phyloP scores from a whole-genome alignment of 2,888 invertebrate species.

The Linyphia triangularis region DNA sequence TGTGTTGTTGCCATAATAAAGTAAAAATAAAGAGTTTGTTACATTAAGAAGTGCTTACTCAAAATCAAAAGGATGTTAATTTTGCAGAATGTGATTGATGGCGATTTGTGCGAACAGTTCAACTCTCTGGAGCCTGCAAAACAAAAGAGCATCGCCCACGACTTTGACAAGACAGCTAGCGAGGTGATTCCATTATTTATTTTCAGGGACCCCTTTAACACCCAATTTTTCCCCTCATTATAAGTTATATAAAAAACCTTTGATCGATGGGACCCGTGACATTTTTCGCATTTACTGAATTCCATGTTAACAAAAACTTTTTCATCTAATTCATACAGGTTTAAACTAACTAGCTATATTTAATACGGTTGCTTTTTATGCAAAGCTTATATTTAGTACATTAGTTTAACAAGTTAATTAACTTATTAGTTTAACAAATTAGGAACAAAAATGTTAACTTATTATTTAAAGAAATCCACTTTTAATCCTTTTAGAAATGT shows the following conservation, averaged over 20 bases:
- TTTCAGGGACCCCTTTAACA: not conserved
- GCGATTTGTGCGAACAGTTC: conserved; percentile 99
- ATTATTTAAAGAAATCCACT: too few species aligned
- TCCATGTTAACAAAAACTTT: not conserved
- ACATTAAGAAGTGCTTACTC: too few species aligned
- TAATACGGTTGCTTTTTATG: not conserved
- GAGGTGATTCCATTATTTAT: conserved; percentile 84
- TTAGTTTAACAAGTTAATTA: too few species aligned
- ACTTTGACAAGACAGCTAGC: conserved; percentile 95
- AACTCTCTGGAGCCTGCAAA: conserved; percentile 95
- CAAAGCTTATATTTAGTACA: too few species aligned
- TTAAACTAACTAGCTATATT: too few species aligned
- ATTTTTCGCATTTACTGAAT: not conserved
- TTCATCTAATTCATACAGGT: not conserved
- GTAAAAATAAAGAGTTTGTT: too few species aligned
- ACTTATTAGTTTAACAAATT: too few species aligned
- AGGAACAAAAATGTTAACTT: too few species aligned
- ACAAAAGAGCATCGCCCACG: conserved; percentile 96
- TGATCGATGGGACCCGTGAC: not conserved
- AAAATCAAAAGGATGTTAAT: too few species aligned
- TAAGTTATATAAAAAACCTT: not conserved
- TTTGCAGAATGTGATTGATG: conserved; percentile 97
- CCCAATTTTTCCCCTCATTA: not conserved
- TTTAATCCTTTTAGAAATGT: too few species aligned
- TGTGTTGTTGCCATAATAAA: too few species aligned